Percentiles rank a stretch among this genome's conserved stretches.
phyloP scores from a whole-genome alignment of 1,140 invertebrate genomes.

The Nasonia giraulti region DNA sequence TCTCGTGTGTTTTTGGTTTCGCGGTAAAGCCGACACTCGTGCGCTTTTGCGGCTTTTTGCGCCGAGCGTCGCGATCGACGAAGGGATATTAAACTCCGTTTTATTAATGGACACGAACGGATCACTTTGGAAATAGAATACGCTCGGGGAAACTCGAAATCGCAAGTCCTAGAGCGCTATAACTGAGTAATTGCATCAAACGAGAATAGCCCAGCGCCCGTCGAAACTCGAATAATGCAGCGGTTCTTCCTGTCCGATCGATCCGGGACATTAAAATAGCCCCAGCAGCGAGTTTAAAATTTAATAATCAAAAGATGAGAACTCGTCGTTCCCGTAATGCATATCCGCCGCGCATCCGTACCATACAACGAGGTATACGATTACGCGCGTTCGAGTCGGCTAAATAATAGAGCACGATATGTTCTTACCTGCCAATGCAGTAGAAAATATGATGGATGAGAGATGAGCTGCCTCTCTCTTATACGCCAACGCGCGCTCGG shows the following conservation, averaged over 20 bases:
- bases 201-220: too few relatives aligned
- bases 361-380: not conserved
- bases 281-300: slow-evolving; percentile 34
- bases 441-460: slow-evolving; percentile 61
- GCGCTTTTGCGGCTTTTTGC: not conserved
- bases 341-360: not conserved
- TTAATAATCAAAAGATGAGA: not conserved
- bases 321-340: not conserved
- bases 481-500: not conserved
- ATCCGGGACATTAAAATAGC: slow-evolving; percentile 27
- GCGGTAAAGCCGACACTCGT: too few relatives aligned
- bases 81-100: too few relatives aligned
- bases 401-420: slow-evolving; percentile 63
- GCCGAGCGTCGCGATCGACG: not conserved
- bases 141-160: too few relatives aligned
- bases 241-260: too few relatives aligned
- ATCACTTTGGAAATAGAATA: too few relatives aligned
- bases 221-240: too few relatives aligned
- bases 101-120: too few relatives aligned
- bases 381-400: not conserved
- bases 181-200: too few relatives aligned
- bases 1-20: not conserved
- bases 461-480: not conserved
- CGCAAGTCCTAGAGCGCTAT: too few relatives aligned
- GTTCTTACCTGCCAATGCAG: slow-evolving; percentile 58